Percentiles rank a stretch among this genome's conserved stretches.
phyloP scores from a whole-genome alignment of 2,888 invertebrate species.

The Nomada ruficornis region DNA sequence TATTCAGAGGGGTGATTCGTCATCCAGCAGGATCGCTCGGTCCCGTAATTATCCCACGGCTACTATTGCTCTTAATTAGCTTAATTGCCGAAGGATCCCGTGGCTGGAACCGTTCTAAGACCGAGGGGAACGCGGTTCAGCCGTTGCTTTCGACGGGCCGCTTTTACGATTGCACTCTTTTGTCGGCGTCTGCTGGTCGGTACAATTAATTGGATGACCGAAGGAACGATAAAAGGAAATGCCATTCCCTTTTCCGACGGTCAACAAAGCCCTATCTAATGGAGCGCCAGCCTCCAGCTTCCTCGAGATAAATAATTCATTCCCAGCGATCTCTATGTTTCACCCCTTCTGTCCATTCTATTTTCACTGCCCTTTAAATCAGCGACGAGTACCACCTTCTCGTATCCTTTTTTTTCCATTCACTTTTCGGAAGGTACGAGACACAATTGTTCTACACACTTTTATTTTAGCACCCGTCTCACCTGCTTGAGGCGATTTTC shows the following conservation, averaged over 20 bases:
- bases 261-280: conserved; percentile 58
- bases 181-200: conserved; percentile 49
- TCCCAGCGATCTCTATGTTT: conserved; percentile 37
- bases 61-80: conserved; percentile 68
- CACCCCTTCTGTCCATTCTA: conserved; percentile 3
- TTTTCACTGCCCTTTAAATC: too few relatives aligned
- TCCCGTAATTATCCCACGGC: conserved; percentile 57
- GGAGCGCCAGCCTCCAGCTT: conserved; percentile 21
- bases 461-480: too few relatives aligned
- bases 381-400: too few relatives aligned
- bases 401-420: too few relatives aligned
- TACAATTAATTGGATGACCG: conserved; percentile 64
- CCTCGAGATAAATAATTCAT: conserved; percentile 56
- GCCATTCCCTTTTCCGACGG: conserved; percentile 65
- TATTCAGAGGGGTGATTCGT: conserved; percentile 12
- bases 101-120: conserved; percentile 32
- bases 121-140: conserved; percentile 23
- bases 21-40: not conserved
- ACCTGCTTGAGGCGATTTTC: too few relatives aligned
- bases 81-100: conserved; percentile 58
- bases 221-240: conserved; percentile 67
- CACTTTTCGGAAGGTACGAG: too few relatives aligned
- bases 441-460: too few relatives aligned
- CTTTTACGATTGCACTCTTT: conserved; percentile 62
- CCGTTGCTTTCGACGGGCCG: conserved; percentile 52